Evolutionary conservation across 2,888 invertebrate species (phyloP).

Genomic region (Parnassius orleans): DNA sequence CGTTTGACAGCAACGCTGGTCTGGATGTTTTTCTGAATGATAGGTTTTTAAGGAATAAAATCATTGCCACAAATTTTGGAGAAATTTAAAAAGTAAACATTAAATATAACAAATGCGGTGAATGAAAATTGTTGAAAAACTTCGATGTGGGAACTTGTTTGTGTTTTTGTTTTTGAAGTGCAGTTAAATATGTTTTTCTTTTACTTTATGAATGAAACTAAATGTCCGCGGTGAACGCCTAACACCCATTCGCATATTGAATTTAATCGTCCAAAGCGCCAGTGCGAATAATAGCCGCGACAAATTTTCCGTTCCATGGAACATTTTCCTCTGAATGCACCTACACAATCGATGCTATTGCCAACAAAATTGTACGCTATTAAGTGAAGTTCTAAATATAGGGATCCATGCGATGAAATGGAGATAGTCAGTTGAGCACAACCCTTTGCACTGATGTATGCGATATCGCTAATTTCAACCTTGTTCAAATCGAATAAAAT

Average conservation of each 20-base stretch:
- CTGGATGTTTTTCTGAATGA: too few relatives aligned
- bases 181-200: slow-evolving; percentile 24
- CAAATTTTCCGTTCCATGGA: slow-evolving; percentile 77
- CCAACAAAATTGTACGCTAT: slow-evolving; percentile 75
- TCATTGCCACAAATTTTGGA: too few relatives aligned
- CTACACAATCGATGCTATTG: slow-evolving; percentile 73
- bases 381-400: slow-evolving; percentile 78
- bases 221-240: slow-evolving; percentile 38
- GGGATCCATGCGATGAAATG: slow-evolving; percentile 61
- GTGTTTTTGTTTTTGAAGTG: slow-evolving; percentile 1
- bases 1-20: too few relatives aligned
- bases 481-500: slow-evolving; percentile 16
- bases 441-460: slow-evolving; percentile 50
- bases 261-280: slow-evolving; percentile 73
- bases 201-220: slow-evolving; percentile 35
- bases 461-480: slow-evolving; percentile 35
- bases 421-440: slow-evolving; percentile 56
- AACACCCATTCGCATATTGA: slow-evolving; percentile 52
- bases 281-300: slow-evolving; percentile 73
- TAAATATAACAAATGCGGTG: too few relatives aligned
- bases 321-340: slow-evolving; percentile 77
- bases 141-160: too few relatives aligned
- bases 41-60: too few relatives aligned
- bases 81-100: too few relatives aligned
- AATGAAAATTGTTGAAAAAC: too few relatives aligned